These are phyloP conservation scores for Steatocranus sp. DNA, from an alignment of 2,797 vertebrate species.

Conservation along the genomic window DNA sequence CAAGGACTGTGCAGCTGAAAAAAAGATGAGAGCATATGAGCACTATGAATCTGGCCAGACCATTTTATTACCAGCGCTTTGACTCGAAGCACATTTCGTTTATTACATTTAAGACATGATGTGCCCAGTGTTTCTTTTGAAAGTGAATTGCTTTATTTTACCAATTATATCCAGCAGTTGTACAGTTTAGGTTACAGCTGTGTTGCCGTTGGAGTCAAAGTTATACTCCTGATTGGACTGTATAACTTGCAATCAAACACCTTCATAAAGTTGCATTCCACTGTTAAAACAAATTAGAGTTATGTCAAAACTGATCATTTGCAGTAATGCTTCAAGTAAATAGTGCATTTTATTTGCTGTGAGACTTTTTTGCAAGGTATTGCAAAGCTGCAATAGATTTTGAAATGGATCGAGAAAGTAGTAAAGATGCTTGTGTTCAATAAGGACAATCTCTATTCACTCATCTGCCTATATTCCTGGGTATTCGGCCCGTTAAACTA, in stretches of 20 bases:
- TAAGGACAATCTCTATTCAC: not conserved
- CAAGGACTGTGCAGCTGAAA: not conserved
- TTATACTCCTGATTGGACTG: not conserved
- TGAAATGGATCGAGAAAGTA: not conserved
- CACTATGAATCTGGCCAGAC: not conserved
- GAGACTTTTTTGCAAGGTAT: not conserved
- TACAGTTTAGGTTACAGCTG: not conserved
- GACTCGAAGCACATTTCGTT: not conserved
- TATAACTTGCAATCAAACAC: not conserved
- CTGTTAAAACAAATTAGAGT: not conserved
- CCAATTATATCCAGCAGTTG: not conserved
- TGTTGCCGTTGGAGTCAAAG: not conserved
- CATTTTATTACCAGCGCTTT: not conserved
- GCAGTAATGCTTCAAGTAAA: not conserved
- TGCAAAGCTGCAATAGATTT: not conserved
- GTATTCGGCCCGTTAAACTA: not conserved
- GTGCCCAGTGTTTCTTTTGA: not conserved
- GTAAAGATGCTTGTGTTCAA: not conserved
- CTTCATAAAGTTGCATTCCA: not conserved
- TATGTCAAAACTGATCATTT: not conserved
- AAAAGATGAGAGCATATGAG: not conserved
- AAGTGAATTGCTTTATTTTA: not conserved
- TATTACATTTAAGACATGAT: not conserved
- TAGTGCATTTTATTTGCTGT: not conserved
- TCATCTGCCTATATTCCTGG: not conserved